Base-by-base conservation (phyloP, 2,113 vertebrate genomes). In the Phainopepla nitens region DNA sequence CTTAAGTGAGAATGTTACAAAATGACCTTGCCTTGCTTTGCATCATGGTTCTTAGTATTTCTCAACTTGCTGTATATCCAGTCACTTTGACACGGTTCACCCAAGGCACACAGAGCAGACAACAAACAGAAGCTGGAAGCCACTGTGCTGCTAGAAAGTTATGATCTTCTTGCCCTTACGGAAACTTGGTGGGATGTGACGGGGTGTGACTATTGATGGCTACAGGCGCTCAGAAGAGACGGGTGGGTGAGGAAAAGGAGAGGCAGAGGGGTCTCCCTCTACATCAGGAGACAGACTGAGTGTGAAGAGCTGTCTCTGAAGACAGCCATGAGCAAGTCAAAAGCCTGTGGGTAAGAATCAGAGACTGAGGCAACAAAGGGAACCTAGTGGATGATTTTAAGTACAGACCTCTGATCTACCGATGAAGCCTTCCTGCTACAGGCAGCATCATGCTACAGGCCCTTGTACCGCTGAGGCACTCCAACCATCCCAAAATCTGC, bases 161-260 rank as follows among this genome's bases (percentile, higher is more conserved):
- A 12, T 47, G 8, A 41, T 7, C 11, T 50, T 35, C 16, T 18
- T 62, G 20, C 19, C n/a, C 14, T n/a, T 47, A 56, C n/a, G 41
- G 57, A 54, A 71, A 56, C 20, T 25, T 47, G 39, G 16, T n/a
- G 41, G 16, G 39, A 78, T 36, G 15, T 15, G 33, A 33, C 7
- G 17, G 6, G 54, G 15, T 11, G 28, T n/a, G 47, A n/a, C 8
- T 51, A 6, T 2, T 0, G 1, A 69, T 15, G 23, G 36, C 45
- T 45, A 36, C 21, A 50, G 25, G 44, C 25, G 66, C 15, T 45
- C 57, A 72, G 25, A 83, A 72, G 27, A 72, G 22, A 72, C 9
- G 36, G 33, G 27, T 13, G 49, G 33, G 27, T 13, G 49, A 54
- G 22, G 57, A 39, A 54, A 31, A 18, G 62, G 56, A 71, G 57